A percentile compares a stretch with the other conserved stretches of the same genome.
Conservation (phyloP, 2,888 invertebrate species). For the Biston stratarius region DNA sequence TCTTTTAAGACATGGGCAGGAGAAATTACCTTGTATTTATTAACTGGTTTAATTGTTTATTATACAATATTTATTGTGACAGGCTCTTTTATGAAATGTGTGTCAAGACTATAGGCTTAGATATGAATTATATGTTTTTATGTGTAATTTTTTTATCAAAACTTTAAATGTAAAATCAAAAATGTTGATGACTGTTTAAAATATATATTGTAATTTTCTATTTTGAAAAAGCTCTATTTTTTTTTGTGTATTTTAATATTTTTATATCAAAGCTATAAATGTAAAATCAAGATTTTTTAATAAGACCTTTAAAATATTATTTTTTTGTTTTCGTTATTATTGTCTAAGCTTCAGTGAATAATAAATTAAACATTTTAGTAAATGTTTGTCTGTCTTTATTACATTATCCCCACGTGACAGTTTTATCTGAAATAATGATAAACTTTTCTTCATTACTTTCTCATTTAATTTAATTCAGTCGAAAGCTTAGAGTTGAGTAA, state of each 20-base stretch:
- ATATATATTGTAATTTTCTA: no score
- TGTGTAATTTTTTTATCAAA: no score
- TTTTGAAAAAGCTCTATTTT: background rate
- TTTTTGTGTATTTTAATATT: background rate
- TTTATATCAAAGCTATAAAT: background rate
- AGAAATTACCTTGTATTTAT: constrained; percentile 39
- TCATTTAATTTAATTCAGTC: constrained; percentile 1
- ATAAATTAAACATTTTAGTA: background rate
- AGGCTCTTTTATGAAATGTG: constrained; percentile 57
- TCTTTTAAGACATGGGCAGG: constrained; percentile 55
- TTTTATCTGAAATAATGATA: constrained; percentile 10
- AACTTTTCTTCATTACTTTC: background rate
- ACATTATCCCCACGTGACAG: constrained; percentile 22
- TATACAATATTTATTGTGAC: constrained; percentile 55
- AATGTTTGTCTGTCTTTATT: constrained; percentile 12
- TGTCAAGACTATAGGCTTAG: constrained; percentile 47
- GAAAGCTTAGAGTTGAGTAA: background rate
- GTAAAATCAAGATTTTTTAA: background rate
- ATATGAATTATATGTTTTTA: background rate
- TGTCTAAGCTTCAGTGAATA: background rate
- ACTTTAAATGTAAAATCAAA: no score
- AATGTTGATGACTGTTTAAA: no score
- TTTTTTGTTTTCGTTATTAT: background rate
- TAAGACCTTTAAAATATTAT: background rate
- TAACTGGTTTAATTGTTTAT: constrained; percentile 56